Conservation (phyloP, 2,113 vertebrate genomes). For the Drymodes brunneopygia region DNA sequence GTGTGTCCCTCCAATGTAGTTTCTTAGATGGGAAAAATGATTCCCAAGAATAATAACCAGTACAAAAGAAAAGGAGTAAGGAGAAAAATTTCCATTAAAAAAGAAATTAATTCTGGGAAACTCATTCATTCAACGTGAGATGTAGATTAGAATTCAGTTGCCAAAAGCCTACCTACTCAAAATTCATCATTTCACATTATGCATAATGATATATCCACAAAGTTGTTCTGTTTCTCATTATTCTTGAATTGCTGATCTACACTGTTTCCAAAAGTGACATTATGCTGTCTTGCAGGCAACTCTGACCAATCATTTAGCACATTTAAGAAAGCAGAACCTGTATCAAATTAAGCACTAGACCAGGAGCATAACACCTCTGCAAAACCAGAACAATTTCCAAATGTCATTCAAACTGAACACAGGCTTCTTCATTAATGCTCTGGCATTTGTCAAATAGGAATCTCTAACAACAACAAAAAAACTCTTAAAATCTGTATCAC, state of each 20-base stretch:
- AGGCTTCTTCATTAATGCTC: background rate
- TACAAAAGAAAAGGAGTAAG: background rate
- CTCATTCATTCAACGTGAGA: background rate
- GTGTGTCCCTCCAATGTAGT: background rate
- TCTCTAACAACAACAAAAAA: background rate
- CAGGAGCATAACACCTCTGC: background rate
- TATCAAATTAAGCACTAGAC: background rate
- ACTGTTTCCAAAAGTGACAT: conserved; percentile 22
- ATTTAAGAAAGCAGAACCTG: conserved; percentile 14
- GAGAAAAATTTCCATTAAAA: background rate
- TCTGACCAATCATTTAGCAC: conserved; percentile 48
- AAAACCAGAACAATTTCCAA: conserved; percentile 4
- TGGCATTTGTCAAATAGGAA: background rate
- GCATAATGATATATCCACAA: conserved; percentile 14
- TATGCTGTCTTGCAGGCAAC: conserved; percentile 1
- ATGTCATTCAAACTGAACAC: background rate
- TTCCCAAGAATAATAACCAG: background rate
- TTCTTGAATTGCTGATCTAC: conserved; percentile 17
- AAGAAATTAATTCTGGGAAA: background rate
- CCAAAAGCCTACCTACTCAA: conserved; percentile 30
- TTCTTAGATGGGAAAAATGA: background rate
- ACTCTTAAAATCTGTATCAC: background rate
- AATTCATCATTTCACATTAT: conserved; percentile 18
- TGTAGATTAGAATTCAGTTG: conserved; percentile 5
- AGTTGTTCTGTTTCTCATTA: conserved; percentile 35